Evolutionary conservation across 1,140 invertebrate species (phyloP).

Genomic region (Pteromalus puparum): DNA sequence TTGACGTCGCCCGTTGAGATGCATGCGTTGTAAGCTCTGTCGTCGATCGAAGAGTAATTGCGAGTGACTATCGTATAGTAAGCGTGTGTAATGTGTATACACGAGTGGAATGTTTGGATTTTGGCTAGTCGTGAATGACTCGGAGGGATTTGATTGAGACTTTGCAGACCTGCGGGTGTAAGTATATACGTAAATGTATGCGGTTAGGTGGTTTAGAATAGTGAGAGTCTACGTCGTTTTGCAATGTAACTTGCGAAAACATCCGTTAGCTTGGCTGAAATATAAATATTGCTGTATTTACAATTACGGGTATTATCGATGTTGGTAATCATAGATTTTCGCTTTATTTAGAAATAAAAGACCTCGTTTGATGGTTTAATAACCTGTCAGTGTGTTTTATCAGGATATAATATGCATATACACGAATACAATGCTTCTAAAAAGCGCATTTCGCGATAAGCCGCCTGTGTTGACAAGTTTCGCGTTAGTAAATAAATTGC

Average conservation of each 20-base stretch:
- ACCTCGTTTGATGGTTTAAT: too few species aligned
- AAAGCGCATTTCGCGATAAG: too few species aligned
- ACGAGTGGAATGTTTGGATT: not conserved
- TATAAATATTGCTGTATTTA: not conserved
- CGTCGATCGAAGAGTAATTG: not conserved
- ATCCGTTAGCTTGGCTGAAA: not conserved
- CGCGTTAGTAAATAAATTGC: too few species aligned
- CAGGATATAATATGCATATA: too few species aligned
- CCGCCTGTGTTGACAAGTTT: too few species aligned
- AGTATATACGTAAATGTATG: not conserved
- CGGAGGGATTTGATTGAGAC: too few species aligned
- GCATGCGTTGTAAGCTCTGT: not conserved
- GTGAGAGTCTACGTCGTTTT: not conserved
- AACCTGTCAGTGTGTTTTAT: too few species aligned
- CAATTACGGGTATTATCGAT: not conserved
- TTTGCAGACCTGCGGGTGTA: too few species aligned
- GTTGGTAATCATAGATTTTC: not conserved
- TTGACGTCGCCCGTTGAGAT: not conserved
- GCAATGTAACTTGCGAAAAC: not conserved
- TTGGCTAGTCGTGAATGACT: not conserved
- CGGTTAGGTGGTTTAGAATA: not conserved
- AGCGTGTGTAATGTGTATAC: not conserved
- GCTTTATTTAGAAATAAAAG: too few species aligned
- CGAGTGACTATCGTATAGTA: not conserved
- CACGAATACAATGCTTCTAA: too few species aligned